Evolutionary conservation across 2,888 invertebrate genomes (phyloP).

Genomic region (Podabrus alpinus): DNA sequence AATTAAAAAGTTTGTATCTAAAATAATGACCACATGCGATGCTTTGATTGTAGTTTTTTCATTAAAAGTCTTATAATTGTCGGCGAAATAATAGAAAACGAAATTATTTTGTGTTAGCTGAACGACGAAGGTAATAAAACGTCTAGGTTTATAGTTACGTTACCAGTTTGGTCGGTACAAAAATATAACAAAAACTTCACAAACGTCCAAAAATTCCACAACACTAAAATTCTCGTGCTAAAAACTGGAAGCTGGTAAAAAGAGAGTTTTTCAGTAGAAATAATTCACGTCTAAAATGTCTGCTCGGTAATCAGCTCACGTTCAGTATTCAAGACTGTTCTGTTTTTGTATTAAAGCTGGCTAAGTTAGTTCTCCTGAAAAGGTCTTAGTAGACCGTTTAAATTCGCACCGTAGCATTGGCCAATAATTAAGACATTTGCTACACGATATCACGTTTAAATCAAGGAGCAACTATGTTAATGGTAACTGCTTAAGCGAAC

Average conservation of each 20-base stretch:
- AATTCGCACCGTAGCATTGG: slow-evolving; percentile 54
- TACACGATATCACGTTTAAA: slow-evolving; percentile 56
- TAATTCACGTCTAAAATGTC: slow-evolving; percentile 52
- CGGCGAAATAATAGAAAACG: background rate
- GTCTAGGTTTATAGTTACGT: slow-evolving; percentile 17
- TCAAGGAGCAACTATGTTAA: slow-evolving; percentile 56
- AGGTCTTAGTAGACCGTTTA: slow-evolving; percentile 56
- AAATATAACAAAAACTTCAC: slow-evolving; percentile 29
- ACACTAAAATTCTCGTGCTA: slow-evolving; percentile 48
- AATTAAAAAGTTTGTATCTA: background rate
- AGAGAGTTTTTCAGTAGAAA: slow-evolving; percentile 50
- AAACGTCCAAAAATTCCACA: slow-evolving; percentile 50
- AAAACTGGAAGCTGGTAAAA: slow-evolving; percentile 49
- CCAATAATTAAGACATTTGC: slow-evolving; percentile 58
- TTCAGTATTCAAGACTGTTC: slow-evolving; percentile 48
- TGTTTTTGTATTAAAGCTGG: slow-evolving; percentile 49
- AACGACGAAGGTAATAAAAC: slow-evolving; percentile 12
- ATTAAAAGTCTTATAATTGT: background rate
- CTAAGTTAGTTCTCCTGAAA: slow-evolving; percentile 53
- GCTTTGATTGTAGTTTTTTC: background rate
- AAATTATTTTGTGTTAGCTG: background rate
- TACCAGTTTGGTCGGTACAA: slow-evolving; percentile 27
- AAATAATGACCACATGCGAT: background rate
- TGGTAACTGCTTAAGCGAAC: slow-evolving; percentile 49
- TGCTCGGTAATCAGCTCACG: slow-evolving; percentile 50